A percentile compares a stretch with the other conserved stretches of the same genome.
Evolutionary conservation across 2,113 vertebrate species (phyloP).

Genomic region (cat (Felis catus)): F.catus_Fca126_mat1.0 CM031421.1:55707501-55708000

Average conservation of each 20-base stretch:
- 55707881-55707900: no score
- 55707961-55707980: background rate
- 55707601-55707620: background rate
- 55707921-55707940: background rate
- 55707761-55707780: background rate
- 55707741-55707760: background rate
- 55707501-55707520: background rate
- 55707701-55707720: background rate
- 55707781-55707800: background rate
- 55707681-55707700: background rate
- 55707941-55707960: background rate
- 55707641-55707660: background rate
- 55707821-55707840: background rate
- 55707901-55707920: background rate
- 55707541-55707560: background rate
- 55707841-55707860: background rate
- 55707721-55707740: background rate
- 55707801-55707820: background rate
- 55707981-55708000: background rate
- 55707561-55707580: background rate
- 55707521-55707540: background rate
- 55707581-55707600: background rate
- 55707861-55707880: background rate
- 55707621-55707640: background rate
- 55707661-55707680: background rate